These are phyloP conservation scores for Tangara arthus DNA, from an alignment of 2,797 vertebrate species.

Conservation along the genomic window DNA sequence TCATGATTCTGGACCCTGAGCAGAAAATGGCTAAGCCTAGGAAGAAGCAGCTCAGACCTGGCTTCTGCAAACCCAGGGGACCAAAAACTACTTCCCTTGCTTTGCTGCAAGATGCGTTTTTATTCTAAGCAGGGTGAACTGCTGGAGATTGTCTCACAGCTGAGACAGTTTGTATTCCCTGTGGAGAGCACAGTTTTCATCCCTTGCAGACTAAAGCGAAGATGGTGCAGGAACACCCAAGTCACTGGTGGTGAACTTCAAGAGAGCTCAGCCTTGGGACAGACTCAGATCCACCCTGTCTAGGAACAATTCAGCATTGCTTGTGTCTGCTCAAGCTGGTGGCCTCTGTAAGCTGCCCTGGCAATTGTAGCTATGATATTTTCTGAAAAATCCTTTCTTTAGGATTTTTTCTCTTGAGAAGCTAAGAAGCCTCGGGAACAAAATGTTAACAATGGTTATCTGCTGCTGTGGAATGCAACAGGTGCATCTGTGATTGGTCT, in stretches of 20 bases:
- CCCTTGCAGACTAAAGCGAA: not conserved
- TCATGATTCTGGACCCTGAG: not conserved
- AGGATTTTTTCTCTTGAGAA: too few relatives aligned
- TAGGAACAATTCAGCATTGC: not conserved
- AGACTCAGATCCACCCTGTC: not conserved
- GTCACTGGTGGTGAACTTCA: not conserved
- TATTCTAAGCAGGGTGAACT: not conserved
- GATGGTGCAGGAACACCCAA: not conserved
- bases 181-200: not conserved
- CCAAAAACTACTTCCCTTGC: not conserved
- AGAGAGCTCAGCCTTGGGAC: not conserved
- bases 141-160: not conserved
- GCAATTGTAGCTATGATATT: not conserved
- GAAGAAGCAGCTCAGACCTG: not conserved
- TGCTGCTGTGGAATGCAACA: too few relatives aligned
- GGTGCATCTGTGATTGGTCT: too few relatives aligned
- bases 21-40: not conserved
- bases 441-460: too few relatives aligned
- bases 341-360: not conserved
- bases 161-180: not conserved
- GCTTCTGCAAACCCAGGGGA: not conserved
- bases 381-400: too few relatives aligned
- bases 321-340: not conserved
- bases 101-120: not conserved
- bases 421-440: too few relatives aligned